These are phyloP conservation scores for Pampus argenteus DNA, from an alignment of 2,797 vertebrate genomes.

Conservation along the genomic window DNA sequence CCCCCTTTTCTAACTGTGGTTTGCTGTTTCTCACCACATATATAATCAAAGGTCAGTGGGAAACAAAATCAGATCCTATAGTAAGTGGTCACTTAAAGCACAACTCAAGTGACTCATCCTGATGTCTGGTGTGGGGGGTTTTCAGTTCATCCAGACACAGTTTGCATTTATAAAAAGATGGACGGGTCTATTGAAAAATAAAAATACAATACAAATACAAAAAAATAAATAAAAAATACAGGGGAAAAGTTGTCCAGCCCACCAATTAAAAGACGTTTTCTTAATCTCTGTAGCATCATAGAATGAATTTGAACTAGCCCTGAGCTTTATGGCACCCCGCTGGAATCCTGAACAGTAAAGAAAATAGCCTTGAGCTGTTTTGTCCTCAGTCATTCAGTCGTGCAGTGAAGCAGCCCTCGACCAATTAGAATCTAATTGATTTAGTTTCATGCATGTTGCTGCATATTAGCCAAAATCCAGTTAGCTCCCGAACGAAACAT, in stretches of 20 bases:
- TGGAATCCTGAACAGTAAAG: conserved; percentile 11
- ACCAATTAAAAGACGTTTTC: background rate
- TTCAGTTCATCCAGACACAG: background rate
- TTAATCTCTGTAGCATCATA: conserved; percentile 3
- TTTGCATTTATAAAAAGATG: conserved; percentile 7
- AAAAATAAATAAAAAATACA: too few species aligned
- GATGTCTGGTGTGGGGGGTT: background rate
- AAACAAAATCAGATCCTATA: conserved; percentile 16
- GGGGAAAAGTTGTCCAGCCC: background rate
- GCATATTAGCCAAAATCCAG: conserved; percentile 35
- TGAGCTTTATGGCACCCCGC: conserved; percentile 2
- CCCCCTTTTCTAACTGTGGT: too few species aligned
- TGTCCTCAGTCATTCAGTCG: conserved; percentile 8
- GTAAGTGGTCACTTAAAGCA: conserved; percentile 8
- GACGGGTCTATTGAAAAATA: background rate
- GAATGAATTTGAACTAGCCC: background rate
- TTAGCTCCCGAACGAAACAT: conserved; percentile 35
- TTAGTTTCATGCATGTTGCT: conserved; percentile 35
- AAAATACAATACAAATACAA: too few species aligned
- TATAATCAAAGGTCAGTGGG: conserved; percentile 16
- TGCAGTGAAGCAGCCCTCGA: conserved; percentile 31
- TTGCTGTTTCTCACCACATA: background rate
- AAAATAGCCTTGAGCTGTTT: conserved; percentile 42
- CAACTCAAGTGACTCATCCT: conserved; percentile 9
- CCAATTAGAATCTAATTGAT: conserved; percentile 54